Evolutionary conservation across 2,888 invertebrate species (phyloP).

Genomic region (Macropis europaea): DNA sequence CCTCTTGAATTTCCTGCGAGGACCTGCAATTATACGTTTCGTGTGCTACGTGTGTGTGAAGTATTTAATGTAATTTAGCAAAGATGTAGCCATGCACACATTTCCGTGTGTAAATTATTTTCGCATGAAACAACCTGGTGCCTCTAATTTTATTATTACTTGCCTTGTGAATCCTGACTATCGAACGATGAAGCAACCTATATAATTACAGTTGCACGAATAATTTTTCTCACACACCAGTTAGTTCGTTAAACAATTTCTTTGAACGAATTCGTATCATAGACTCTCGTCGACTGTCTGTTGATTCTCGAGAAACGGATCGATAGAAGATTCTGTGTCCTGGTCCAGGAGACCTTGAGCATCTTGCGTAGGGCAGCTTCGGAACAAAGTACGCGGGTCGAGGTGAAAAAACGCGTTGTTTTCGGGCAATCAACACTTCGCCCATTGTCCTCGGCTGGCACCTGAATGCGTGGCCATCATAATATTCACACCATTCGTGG

Average conservation of each 20-base stretch:
- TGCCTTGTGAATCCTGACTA: too few species aligned
- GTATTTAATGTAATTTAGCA: conserved; percentile 43
- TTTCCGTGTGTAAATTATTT: too few species aligned
- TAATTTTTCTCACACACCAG: too few species aligned
- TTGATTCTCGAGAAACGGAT: too few species aligned
- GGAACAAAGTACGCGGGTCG: conserved; percentile 45
- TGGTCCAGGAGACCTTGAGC: conserved; percentile 31
- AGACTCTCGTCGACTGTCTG: too few species aligned
- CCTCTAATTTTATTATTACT: too few species aligned
- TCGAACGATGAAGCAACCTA: too few species aligned
- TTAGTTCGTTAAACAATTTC: too few species aligned
- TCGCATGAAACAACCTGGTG: too few species aligned
- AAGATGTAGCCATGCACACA: conserved; percentile 1
- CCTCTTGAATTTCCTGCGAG: conserved; percentile 37
- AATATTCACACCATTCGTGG: conserved; percentile 78
- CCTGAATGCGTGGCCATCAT: conserved; percentile 78
- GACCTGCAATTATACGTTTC: conserved; percentile 47
- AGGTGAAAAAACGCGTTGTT: conserved; percentile 70
- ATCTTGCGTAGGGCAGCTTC: conserved; percentile 7
- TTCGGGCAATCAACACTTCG: conserved; percentile 78
- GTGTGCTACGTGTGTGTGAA: conserved; percentile 9
- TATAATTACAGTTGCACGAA: too few species aligned
- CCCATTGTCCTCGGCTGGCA: conserved; percentile 74
- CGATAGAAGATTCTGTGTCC: conserved; percentile 7
- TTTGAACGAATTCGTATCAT: too few species aligned